phyloP scores from a whole-genome alignment of 2,888 invertebrate genomes.

The Pherbina coryleti region DNA sequence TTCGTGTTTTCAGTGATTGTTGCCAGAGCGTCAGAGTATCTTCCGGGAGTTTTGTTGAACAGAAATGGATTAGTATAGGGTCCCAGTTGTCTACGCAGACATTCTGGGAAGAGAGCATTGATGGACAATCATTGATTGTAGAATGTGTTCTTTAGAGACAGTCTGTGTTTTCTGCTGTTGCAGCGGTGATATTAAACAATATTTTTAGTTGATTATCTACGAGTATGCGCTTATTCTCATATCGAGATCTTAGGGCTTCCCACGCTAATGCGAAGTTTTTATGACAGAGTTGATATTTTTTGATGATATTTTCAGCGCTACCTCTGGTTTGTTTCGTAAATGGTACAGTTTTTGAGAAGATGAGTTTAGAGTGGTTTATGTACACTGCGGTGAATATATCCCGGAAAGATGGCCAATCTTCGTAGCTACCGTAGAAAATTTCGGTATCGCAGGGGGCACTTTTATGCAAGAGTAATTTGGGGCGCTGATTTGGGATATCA shows the following conservation, averaged over 20 bases:
- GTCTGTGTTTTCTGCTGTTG: background rate
- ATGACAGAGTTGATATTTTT: conserved; percentile 17
- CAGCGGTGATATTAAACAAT: conserved; percentile 9
- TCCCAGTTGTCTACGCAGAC: background rate
- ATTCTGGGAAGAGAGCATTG: too few species aligned
- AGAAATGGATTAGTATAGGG: background rate
- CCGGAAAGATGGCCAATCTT: too few species aligned
- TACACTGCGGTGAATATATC: too few species aligned
- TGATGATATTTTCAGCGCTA: too few species aligned
- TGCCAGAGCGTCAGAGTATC: background rate
- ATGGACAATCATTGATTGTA: too few species aligned
- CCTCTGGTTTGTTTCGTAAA: conserved; percentile 6
- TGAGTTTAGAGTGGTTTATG: too few species aligned
- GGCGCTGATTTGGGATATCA: too few species aligned
- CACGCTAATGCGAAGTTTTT: conserved; percentile 35
- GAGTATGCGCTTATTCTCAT: conserved; percentile 26
- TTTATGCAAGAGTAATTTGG: background rate
- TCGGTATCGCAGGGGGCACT: too few species aligned
- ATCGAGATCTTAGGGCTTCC: conserved; percentile 31
- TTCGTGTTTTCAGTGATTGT: background rate
- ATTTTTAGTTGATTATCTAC: conserved; percentile 31
- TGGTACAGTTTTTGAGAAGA: conserved; percentile 21
- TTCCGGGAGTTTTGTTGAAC: background rate
- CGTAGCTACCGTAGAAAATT: too few species aligned
- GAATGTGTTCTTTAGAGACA: background rate